These are phyloP conservation scores for Noctua janthe DNA, from an alignment of 2,888 invertebrate genomes.

Conservation along the genomic window DNA sequence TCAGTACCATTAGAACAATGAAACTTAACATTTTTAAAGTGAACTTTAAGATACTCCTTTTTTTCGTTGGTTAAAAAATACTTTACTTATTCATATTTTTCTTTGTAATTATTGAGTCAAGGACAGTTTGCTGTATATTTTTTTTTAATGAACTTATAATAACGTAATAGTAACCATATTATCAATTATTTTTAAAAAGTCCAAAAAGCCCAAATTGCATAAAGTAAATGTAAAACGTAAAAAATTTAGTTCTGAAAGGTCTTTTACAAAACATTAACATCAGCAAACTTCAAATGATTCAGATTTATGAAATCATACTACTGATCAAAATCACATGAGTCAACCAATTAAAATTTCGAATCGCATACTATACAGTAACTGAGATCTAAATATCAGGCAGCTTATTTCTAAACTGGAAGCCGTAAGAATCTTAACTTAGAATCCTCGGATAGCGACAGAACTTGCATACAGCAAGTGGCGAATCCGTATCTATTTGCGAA, in stretches of 20 bases:
- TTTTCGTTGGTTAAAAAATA: neutral
- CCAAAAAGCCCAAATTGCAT: neutral
- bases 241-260: neutral
- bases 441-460: constrained; percentile 57
- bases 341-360: constrained; percentile 34
- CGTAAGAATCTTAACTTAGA: constrained; percentile 53
- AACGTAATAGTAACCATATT: too few species aligned
- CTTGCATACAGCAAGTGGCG: constrained; percentile 58
- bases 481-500: constrained; percentile 85
- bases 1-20: constrained; percentile 14
- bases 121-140: neutral
- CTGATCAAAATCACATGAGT: constrained; percentile 29
- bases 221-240: neutral
- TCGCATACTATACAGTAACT: constrained; percentile 1
- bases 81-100: neutral
- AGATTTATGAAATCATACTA: constrained; percentile 12
- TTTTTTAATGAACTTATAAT: neutral
- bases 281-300: constrained; percentile 20
- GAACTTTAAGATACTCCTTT: neutral
- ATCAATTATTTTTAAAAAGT: neutral
- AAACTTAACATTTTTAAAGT: constrained; percentile 11
- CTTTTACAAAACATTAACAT: constrained; percentile 3
- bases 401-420: constrained; percentile 26
- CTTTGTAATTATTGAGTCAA: neutral
- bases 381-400: constrained; percentile 9